Evolutionary conservation across 1,140 invertebrate species (phyloP), one percentile per base, ranked within the genome.

Genomic region (Heliconius congener): DNA sequence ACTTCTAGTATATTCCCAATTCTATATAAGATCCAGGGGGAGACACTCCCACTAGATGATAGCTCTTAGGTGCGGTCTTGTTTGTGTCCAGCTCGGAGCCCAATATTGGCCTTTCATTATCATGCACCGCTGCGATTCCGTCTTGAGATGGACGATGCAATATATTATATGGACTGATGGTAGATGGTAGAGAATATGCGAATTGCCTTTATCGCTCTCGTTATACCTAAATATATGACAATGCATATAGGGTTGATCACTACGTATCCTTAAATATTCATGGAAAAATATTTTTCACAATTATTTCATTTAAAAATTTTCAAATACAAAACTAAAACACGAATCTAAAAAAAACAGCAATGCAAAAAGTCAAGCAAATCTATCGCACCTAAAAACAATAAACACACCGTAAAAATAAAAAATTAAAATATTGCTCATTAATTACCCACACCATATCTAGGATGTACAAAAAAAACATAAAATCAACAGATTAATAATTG

Each of bases 31-130:
- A 75, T 74, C 46, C 70, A 78, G 78, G 73, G 80, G 83, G 84
- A 76, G 83, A 77, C 34, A 19, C 73, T 82, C 81, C 90, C 82
- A 76, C 71, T 79, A 87, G 83, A 87, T 88, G 86, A 88, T 89
- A 85, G 84, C 82, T 88, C 87, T 90, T 88, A 91, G 87, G 86
- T 89, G 90, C 87, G 90, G 92, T 92, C 91, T 90, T 92, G 90
- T 92, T 92, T 90, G 89, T 90, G 92, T 90, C 91, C 88, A 92
- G 83, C 82, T 84, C 74, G 84, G 82, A 84, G 84, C 85, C 87
- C 89, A 91, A 91, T 91, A 91, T 88, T 88, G 84, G 83, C 79
- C 89, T 88, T 91, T 87, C 87, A 91, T 89, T 90, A 90, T 88
- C 87, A 88, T 91, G 86, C 85, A 84, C 85, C 81, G 50, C 73